Base-by-base conservation (phyloP, 1,140 invertebrate species). In the Drosophila persimilis region DNA sequence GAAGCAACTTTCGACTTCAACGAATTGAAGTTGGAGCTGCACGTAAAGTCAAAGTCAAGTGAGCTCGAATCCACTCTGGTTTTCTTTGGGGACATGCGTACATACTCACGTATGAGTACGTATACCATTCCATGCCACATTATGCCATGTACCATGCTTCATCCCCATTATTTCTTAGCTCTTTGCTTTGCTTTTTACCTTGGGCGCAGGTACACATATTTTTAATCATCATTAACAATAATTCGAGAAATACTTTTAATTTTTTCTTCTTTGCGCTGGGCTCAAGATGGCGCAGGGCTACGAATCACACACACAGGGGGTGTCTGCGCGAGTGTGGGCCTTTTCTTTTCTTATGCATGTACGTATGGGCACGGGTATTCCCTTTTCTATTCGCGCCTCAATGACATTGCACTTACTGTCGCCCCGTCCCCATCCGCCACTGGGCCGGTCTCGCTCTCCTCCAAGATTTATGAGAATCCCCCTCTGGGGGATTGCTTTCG, bases 141-240 rank as follows among this genome's bases (percentile, higher is more conserved):
- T 20, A 20, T 20, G 20, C 20, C 41, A n/a, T 26, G 24, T 8
- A 39, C 3, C 35, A 13, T 39, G 35, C 35, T 11, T 39, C 35
- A 39, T 39, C 4, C 11, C 35, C 35, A 39, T 39, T 39, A 39
- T 39, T 39, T 11, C 35, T 3, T 17, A 24, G n/a, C 62, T 39
- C 51, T 29, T n/a, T 51, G 64, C 20, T 55, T 53, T 15, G 60
- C 24, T 26, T 59, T 67, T 63, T 78, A 72, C 84, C 57, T 73
- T 79, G 73, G 70, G 65, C 77, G 62, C 73, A 64, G 77, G 63
- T 86, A 81, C 83, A 86, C 71, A 86, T 86, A 85, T 85, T 90
- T 90, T 90, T 90, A 90, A 90, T 90, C 83, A 90, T 89, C 88
- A 90, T 90, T 90, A 90, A 90, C 83, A 85, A 90, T 88, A 90